phyloP scores from a whole-genome alignment of 2,113 vertebrate genomes.

The Macquaria australasica region DNA sequence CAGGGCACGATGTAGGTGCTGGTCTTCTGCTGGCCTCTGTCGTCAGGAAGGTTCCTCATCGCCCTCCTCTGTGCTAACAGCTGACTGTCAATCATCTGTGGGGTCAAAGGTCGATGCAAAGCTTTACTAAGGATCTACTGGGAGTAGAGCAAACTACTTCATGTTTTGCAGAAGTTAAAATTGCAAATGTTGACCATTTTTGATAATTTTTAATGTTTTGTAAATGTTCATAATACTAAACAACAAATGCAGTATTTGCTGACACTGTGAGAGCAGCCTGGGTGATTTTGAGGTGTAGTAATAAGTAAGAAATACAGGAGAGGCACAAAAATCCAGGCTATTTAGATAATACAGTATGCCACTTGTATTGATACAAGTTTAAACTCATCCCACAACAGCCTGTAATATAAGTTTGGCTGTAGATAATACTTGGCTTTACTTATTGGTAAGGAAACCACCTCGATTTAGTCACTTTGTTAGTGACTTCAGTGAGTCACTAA shows the following conservation, averaged over 20 bases:
- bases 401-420: background rate
- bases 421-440: background rate
- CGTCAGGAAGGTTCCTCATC: constrained; percentile 65
- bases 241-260: background rate
- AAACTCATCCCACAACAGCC: background rate
- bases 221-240: background rate
- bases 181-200: background rate
- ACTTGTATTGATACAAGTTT: background rate
- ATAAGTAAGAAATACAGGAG: background rate
- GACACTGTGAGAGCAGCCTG: background rate
- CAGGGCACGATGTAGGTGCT: constrained; percentile 87
- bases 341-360: background rate
- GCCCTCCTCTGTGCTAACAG: constrained; percentile 63
- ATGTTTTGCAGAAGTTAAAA: background rate
- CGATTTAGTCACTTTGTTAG: constrained; percentile 2
- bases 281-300: background rate
- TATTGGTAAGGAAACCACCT: constrained; percentile 4
- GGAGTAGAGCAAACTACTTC: background rate
- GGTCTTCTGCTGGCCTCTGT: constrained; percentile 75
- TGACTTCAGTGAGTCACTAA: constrained; percentile 32
- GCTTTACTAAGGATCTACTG: constrained; percentile 4
- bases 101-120: constrained; percentile 40
- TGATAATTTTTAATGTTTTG: background rate
- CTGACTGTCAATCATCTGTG: constrained; percentile 75
- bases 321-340: background rate